Evolutionary conservation across 2,888 invertebrate genomes (phyloP).

Genomic region (Malthinus seriepunctatus): DNA sequence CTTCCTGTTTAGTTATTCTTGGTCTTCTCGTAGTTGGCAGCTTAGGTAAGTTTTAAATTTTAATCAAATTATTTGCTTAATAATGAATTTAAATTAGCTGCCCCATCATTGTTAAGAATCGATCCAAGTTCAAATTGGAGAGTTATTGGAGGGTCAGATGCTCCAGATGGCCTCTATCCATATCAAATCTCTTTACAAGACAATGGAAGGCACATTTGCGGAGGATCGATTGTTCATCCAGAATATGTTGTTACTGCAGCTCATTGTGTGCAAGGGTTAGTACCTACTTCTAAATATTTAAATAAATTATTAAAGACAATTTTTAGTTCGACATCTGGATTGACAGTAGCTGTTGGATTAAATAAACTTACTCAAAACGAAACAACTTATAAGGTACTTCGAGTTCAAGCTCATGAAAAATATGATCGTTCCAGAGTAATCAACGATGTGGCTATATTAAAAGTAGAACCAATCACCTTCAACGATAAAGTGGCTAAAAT

Average conservation of each 20-base stretch:
- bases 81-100: background rate
- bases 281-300: background rate
- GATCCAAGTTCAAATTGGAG: constrained; percentile 1
- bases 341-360: constrained; percentile 53
- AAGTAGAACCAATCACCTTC: constrained; percentile 22
- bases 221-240: background rate
- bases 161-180: constrained; percentile 57
- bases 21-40: background rate
- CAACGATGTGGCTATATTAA: constrained; percentile 34
- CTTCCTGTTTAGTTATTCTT: background rate
- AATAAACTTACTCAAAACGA: constrained; percentile 51
- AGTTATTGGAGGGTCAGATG: constrained; percentile 58
- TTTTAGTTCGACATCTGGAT: background rate
- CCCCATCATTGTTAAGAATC: background rate
- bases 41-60: background rate
- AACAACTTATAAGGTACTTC: constrained; percentile 48
- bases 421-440: constrained; percentile 45
- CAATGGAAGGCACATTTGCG: constrained; percentile 57
- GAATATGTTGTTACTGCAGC: background rate
- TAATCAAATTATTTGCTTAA: background rate
- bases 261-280: background rate
- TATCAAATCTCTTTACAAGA: constrained; percentile 59
- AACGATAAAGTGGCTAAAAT: constrained; percentile 20
- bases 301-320: background rate
- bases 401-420: constrained; percentile 52